Evolutionary conservation across 2,113 vertebrate genomes (phyloP).

Genomic region (Pelecanoides urinatrix): DNA sequence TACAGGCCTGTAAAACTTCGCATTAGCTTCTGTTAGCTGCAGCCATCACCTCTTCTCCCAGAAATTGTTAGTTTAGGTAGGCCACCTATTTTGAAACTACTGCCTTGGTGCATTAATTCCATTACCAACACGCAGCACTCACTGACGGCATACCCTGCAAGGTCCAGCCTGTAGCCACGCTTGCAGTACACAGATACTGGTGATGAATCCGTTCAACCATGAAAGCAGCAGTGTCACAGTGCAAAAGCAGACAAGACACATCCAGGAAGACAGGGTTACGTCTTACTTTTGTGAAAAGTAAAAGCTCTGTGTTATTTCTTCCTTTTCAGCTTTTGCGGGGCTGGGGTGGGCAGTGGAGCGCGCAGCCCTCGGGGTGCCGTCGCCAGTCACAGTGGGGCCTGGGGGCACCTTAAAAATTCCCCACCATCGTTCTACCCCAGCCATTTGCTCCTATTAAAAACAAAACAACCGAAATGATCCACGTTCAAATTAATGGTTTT

Average conservation of each 20-base stretch:
- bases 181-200: neutral
- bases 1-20: neutral
- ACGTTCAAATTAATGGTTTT: neutral
- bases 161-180: neutral
- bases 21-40: neutral
- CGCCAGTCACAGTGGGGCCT: accelerated
- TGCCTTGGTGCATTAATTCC: neutral
- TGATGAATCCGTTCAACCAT: neutral
- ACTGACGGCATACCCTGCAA: neutral
- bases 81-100: neutral
- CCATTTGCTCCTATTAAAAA: neutral
- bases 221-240: neutral
- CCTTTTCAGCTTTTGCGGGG: neutral
- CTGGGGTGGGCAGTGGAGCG: neutral
- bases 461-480: neutral
- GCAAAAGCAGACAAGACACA: neutral
- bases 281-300: neutral
- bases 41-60: neutral
- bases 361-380: accelerated
- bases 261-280: neutral
- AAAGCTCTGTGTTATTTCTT: neutral
- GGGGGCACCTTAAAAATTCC: neutral
- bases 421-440: neutral
- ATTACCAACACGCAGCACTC: neutral
- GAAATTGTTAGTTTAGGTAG: neutral